phyloP scores from a whole-genome alignment of 2,113 vertebrate species.

The Oryzias curvinotus region DNA sequence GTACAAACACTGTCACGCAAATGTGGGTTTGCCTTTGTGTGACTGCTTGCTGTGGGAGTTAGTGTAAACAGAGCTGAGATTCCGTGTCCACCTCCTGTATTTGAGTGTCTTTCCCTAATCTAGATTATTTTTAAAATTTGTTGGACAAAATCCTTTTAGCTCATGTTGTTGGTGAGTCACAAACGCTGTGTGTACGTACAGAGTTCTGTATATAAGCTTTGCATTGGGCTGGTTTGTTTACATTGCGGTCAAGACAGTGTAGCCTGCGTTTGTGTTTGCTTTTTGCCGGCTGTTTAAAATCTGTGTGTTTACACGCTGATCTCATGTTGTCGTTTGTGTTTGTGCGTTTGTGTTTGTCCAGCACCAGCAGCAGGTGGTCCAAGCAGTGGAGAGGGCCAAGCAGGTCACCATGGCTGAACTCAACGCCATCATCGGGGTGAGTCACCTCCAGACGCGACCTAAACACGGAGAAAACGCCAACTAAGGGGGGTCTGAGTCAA shows the following conservation, averaged over 20 bases:
- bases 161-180: background rate
- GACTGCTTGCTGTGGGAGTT: slow-evolving; percentile 26
- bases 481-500: background rate
- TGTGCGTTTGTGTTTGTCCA: slow-evolving; percentile 52
- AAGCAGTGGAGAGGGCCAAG: slow-evolving; percentile 91
- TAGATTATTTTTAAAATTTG: slow-evolving; percentile 23
- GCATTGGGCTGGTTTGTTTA: background rate
- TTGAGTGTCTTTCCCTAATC: slow-evolving; percentile 5
- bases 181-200: background rate
- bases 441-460: slow-evolving; percentile 58
- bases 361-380: slow-evolving; percentile 95
- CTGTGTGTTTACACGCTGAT: background rate
- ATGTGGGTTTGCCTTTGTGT: background rate
- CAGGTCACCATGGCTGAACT: slow-evolving; percentile 93
- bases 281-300: background rate
- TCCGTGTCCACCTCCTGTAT: slow-evolving; percentile 39
- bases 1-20: background rate
- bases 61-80: slow-evolving; percentile 21
- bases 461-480: slow-evolving; percentile 6
- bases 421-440: slow-evolving; percentile 93
- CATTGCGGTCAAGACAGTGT: background rate
- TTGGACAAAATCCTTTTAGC: background rate
- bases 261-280: background rate
- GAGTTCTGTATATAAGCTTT: background rate
- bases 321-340: background rate